Conservation (phyloP, 2,888 invertebrate species). For the Reticulitermes lucifugus region DNA sequence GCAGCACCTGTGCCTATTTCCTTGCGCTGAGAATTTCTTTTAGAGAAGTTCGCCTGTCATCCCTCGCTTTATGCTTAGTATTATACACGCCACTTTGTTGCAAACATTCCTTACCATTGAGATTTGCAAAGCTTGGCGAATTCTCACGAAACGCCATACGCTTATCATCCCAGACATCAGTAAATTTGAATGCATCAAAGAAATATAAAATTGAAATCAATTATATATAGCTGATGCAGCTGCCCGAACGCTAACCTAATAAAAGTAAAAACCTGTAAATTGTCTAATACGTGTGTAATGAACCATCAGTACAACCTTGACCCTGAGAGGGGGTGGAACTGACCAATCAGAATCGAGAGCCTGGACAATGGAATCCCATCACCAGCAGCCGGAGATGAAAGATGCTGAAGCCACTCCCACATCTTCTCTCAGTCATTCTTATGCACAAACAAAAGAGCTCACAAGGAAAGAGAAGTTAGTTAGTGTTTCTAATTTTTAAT, state of each 20-base stretch:
- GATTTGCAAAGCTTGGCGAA: too few species aligned
- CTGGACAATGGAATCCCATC: constrained; percentile 31
- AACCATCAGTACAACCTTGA: constrained; percentile 27
- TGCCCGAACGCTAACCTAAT: constrained; percentile 22
- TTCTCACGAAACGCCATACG: background rate
- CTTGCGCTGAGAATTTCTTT: too few species aligned
- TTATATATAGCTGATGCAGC: background rate
- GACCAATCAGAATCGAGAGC: constrained; percentile 33
- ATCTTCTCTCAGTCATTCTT: constrained; percentile 15
- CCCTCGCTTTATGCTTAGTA: too few species aligned
- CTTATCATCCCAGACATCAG: constrained; percentile 4
- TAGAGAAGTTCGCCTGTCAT: too few species aligned
- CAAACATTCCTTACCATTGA: too few species aligned
- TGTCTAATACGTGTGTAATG: constrained; percentile 32
- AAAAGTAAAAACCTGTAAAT: constrained; percentile 37
- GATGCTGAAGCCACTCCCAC: constrained; percentile 7
- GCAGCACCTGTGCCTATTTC: too few species aligned
- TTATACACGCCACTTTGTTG: too few species aligned
- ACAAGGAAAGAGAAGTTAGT: constrained; percentile 2
- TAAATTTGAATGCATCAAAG: constrained; percentile 1
- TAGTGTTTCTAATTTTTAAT: background rate
- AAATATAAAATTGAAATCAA: constrained; percentile 1
- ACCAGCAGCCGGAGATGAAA: background rate
- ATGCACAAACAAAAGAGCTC: constrained; percentile 37
- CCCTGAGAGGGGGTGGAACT: constrained; percentile 26